These are phyloP conservation scores for Conger conger DNA, from an alignment of 2,113 vertebrate genomes.

Conservation along the genomic window DNA sequence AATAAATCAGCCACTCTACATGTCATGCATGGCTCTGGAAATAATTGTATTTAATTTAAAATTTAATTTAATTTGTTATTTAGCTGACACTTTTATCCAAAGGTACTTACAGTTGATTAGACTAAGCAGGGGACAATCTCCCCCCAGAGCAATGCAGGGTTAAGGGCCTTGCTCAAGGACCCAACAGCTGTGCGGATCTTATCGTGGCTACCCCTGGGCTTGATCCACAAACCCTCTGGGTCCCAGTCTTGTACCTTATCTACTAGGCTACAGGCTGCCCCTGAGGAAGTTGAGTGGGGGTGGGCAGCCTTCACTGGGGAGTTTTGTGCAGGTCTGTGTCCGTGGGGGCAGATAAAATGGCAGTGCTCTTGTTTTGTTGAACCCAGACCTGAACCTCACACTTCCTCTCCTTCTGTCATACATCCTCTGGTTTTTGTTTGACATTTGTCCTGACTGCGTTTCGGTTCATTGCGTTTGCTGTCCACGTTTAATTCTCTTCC, in stretches of 20 bases:
- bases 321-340: not conserved
- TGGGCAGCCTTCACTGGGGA: not conserved
- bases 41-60: too few species aligned
- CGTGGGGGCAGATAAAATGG: not conserved
- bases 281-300: not conserved
- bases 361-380: not conserved
- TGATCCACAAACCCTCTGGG: too few species aligned
- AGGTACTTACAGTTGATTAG: too few species aligned
- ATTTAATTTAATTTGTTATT: too few species aligned
- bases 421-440: not conserved
- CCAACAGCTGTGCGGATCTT: too few species aligned
- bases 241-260: too few species aligned
- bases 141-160: too few species aligned
- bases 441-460: not conserved
- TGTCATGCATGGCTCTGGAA: not conserved
- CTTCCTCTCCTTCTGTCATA: not conserved
- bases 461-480: not conserved
- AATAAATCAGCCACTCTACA: constrained; percentile 56
- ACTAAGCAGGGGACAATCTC: too few species aligned
- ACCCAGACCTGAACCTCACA: not conserved
- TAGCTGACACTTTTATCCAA: too few species aligned
- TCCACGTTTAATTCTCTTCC: not conserved
- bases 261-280: too few species aligned
- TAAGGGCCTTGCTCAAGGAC: too few species aligned
- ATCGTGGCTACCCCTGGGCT: too few species aligned